Conservation (phyloP, 2,888 invertebrate genomes). For the Adela reaumurella region DNA sequence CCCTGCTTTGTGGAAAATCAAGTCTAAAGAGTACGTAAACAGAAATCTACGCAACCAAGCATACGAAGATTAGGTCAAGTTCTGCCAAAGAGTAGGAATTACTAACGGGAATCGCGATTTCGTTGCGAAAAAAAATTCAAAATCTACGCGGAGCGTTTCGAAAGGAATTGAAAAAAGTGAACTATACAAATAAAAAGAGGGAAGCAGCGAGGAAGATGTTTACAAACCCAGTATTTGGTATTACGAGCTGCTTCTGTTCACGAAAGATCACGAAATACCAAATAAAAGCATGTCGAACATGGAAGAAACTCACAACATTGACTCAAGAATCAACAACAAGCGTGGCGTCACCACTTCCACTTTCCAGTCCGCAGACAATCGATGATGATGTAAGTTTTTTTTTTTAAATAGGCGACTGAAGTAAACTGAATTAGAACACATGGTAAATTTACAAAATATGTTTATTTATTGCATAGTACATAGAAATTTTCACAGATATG, state of each 20-base stretch:
- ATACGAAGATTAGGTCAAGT: constrained; percentile 4
- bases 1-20: constrained; percentile 9
- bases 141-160: constrained; percentile 8
- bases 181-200: constrained; percentile 5
- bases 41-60: constrained; percentile 5
- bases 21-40: constrained; percentile 8
- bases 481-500: constrained; percentile 1
- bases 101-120: constrained; percentile 3
- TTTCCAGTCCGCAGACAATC: no score
- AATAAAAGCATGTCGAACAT: constrained; percentile 7
- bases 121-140: constrained; percentile 8
- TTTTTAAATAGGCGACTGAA: no score
- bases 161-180: constrained; percentile 9
- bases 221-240: constrained; percentile 9
- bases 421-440: constrained; percentile 6
- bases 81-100: constrained; percentile 2
- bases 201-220: constrained; percentile 6
- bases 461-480: not conserved
- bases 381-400: constrained; percentile 2
- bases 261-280: constrained; percentile 11
- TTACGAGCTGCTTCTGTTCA: constrained; percentile 11
- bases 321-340: no score
- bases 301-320: constrained; percentile 3
- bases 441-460: not conserved
- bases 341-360: no score